These are phyloP conservation scores for Tauraco hartlaubi DNA, from an alignment of 2,797 vertebrate species.

Conservation along the genomic window DNA sequence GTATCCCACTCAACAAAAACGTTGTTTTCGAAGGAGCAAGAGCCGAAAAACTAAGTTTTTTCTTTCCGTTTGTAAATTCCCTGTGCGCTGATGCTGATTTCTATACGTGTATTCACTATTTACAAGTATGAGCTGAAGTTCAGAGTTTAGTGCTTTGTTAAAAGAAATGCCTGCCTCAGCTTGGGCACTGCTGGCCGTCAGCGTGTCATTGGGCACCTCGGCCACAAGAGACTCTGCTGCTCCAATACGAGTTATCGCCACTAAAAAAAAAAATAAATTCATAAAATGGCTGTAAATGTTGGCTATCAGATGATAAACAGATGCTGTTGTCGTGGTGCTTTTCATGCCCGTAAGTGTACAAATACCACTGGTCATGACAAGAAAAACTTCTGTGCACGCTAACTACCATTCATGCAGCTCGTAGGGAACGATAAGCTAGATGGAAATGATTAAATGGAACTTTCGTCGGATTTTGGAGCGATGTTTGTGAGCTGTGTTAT, in stretches of 20 bases:
- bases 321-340: background rate
- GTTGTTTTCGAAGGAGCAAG: background rate
- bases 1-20: background rate
- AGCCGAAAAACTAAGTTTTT: background rate
- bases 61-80: background rate
- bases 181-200: accelerated
- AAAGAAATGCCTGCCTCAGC: background rate
- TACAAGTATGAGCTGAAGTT: background rate
- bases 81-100: background rate
- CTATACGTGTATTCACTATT: accelerated
- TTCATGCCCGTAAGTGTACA: background rate
- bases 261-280: background rate
- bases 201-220: background rate
- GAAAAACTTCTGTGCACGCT: background rate
- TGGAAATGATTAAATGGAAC: background rate
- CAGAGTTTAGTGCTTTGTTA: background rate
- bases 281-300: background rate
- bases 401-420: background rate
- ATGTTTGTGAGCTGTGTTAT: background rate
- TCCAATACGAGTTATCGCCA: background rate
- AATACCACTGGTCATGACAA: background rate
- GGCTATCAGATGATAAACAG: background rate
- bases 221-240: background rate
- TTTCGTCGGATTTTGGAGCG: background rate
- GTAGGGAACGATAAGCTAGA: accelerated